Evolutionary conservation across 2,113 vertebrate genomes (phyloP).

Genomic region (Cnemophilus loriae): DNA sequence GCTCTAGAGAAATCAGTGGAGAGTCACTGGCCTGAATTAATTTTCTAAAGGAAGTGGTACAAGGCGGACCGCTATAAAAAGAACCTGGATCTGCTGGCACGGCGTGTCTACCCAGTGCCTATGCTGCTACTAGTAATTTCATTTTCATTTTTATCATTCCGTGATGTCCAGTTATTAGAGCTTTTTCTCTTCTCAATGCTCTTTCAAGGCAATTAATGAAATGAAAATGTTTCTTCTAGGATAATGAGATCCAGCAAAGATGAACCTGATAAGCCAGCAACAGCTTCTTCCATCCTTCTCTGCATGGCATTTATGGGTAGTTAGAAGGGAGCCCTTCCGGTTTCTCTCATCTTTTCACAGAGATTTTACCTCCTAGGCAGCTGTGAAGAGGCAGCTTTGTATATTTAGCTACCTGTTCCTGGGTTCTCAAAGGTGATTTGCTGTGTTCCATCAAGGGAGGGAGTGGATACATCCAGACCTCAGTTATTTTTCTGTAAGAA

Average conservation of each 20-base stretch:
- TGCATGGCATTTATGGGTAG: fast-evolving
- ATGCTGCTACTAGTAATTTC: not conserved
- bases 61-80: not conserved
- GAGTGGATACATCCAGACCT: not conserved
- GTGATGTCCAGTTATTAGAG: not conserved
- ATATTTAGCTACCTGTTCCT: not conserved
- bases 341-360: not conserved
- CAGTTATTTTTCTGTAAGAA: not conserved
- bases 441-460: not conserved
- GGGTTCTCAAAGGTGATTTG: not conserved
- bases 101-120: not conserved
- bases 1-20: not conserved
- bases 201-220: not conserved
- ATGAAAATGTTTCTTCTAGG: not conserved
- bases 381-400: not conserved
- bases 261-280: not conserved
- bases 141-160: not conserved
- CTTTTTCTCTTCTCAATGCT: not conserved
- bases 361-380: not conserved
- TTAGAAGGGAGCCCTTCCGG: not conserved
- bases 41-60: not conserved
- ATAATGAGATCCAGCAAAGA: not conserved
- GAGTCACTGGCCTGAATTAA: not conserved
- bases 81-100: not conserved
- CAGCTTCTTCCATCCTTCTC: not conserved